These are phyloP conservation scores for Bedellia somnulentella DNA, from an alignment of 2,888 invertebrate species.

Conservation along the genomic window DNA sequence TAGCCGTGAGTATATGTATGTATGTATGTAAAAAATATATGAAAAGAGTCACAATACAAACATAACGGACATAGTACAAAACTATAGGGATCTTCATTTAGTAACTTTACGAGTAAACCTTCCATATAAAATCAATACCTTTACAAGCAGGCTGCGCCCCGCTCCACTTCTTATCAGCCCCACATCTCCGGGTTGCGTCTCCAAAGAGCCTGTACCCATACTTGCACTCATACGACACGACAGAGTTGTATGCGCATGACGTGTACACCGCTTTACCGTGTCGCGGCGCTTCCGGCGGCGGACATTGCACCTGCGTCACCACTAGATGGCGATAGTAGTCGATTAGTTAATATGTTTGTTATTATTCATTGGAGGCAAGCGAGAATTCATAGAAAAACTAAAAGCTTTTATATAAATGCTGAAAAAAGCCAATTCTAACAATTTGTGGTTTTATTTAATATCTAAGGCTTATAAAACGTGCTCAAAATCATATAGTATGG, in stretches of 20 bases:
- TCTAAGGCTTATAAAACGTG: too few relatives aligned
- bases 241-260: constrained; percentile 91
- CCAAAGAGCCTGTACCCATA: constrained; percentile 92
- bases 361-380: constrained; percentile 6
- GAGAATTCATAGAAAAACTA: too few relatives aligned
- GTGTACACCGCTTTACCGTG: constrained; percentile 93
- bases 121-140: too few relatives aligned
- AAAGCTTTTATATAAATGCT: too few relatives aligned
- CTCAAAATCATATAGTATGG: too few relatives aligned
- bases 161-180: constrained; percentile 93
- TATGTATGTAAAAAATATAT: too few relatives aligned
- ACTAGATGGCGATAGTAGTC: constrained; percentile 61
- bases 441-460: too few relatives aligned
- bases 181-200: constrained; percentile 86
- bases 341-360: constrained; percentile 28
- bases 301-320: constrained; percentile 93
- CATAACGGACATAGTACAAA: too few relatives aligned
- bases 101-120: too few relatives aligned
- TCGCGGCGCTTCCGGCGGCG: constrained; percentile 86
- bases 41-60: too few relatives aligned
- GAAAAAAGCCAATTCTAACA: not conserved
- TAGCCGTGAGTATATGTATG: too few relatives aligned
- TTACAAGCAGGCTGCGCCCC: constrained; percentile 90
- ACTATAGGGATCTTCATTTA: too few relatives aligned
- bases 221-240: constrained; percentile 94